phyloP scores from a whole-genome alignment of 2,888 invertebrate genomes.

The Trissolcus japonicus region DNA sequence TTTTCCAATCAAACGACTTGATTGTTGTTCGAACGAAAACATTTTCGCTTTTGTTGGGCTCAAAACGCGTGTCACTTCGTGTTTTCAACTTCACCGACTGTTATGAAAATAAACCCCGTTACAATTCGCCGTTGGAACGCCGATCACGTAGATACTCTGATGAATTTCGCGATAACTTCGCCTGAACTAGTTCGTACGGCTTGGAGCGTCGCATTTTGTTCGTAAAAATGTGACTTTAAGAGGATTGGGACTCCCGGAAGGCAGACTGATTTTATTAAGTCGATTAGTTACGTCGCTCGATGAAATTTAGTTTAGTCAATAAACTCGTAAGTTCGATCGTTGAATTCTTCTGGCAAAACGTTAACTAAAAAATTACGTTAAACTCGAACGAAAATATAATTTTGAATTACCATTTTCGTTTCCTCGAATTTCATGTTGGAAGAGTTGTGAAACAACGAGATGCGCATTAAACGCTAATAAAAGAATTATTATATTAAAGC shows the following conservation, averaged over 20 bases:
- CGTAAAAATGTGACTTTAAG: constrained; percentile 13
- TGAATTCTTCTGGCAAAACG: background rate
- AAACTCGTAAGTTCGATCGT: constrained; percentile 1
- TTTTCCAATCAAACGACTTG: constrained; percentile 41
- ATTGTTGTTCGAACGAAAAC: constrained; percentile 11
- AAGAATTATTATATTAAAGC: constrained; percentile 5
- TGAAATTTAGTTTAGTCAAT: constrained; percentile 4
- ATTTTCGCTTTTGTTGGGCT: constrained; percentile 26
- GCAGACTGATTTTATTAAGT: constrained; percentile 14
- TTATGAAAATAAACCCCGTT: constrained; percentile 21
- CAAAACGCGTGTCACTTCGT: constrained; percentile 14
- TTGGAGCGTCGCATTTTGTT: constrained; percentile 9
- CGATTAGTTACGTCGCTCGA: constrained; percentile 16
- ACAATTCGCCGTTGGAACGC: constrained; percentile 6
- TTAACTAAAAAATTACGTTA: constrained; percentile 1
- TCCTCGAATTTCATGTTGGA: too few species aligned
- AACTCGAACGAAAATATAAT: too few species aligned
- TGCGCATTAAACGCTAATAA: background rate
- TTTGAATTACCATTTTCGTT: too few species aligned
- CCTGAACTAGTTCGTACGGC: constrained; percentile 7
- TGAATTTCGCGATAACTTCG: constrained; percentile 28
- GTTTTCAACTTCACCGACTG: constrained; percentile 14
- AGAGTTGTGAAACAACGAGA: background rate
- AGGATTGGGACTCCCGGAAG: constrained; percentile 12
- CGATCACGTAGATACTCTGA: constrained; percentile 25